Base-by-base conservation (phyloP, 2,888 invertebrate species). In the Monochamus alternatus region DNA sequence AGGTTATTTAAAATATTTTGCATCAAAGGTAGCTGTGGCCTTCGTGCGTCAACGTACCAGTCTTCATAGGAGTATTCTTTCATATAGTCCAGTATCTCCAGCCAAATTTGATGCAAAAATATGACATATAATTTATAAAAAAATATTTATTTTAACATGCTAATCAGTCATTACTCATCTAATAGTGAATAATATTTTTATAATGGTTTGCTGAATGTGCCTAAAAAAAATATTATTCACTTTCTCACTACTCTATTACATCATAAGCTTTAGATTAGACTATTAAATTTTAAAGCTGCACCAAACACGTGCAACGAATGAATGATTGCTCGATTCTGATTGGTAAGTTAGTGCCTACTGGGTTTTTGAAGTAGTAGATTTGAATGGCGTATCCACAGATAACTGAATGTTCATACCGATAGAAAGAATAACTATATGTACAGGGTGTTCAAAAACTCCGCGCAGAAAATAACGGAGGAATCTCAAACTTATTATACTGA, bases 211-310 rank as follows among this genome's bases (percentile, higher is more conserved):
- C 47, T 9, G 47, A 12, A 12, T 8, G 0, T 47, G 1, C 22
- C 47, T 47, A 47, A n/a, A 14, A 66, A 55, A 38, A 66, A 66
- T 32, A 66, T 52, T 66, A 65, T 30, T 65, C 22, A 44, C 3
- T 43, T 7, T 44, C 22, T 44, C 64, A 64, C 64, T 65, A 65
- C 10, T 65, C 38, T 58, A 22, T 47, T 65, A 65, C 64, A 44
- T 65, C 47, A 65, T 65, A 65, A 65, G 64, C 64, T 65, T 65
- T 65, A 12, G 51, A 38, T 55, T 67, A n/a, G 67, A 55, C 55
- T 52, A 44, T 55, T 32, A 31, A 67, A 22, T 31, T 55, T 30
- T 44, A 10, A 65, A 67, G 52, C 67, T 55, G 38, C 32, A 67
- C 43, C 43, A 22, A 65, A 51, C 47, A 65, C 47, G 65, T 38